phyloP scores from a whole-genome alignment of 2,797 vertebrate genomes.

The Anniella stebbinsi region DNA sequence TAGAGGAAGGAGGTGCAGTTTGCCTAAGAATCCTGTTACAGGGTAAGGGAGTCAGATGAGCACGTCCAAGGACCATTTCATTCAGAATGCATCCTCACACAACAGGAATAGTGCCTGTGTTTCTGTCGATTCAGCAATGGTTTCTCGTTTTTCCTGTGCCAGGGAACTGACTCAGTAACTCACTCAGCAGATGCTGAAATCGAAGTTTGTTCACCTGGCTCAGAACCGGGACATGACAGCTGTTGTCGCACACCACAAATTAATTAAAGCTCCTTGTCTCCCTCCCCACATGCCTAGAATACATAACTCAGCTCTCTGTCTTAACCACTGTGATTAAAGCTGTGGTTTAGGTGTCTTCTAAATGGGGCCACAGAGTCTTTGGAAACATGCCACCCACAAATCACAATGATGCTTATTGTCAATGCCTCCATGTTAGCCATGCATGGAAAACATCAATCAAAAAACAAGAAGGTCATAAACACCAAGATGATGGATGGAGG shows the following conservation, averaged over 20 bases:
- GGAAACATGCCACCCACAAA: background rate
- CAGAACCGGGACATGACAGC: constrained; percentile 14
- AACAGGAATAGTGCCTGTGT: background rate
- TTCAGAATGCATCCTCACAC: background rate
- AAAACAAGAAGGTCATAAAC: background rate
- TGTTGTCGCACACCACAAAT: constrained; percentile 22
- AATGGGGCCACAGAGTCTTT: no score
- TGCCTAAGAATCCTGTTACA: background rate
- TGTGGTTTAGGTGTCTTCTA: no score
- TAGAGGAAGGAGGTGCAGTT: background rate
- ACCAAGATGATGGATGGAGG: background rate
- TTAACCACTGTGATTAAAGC: no score
- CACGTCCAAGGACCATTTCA: constrained; percentile 25
- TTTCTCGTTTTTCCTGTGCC: background rate
- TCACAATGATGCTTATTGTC: background rate
- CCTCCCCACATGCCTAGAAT: background rate
- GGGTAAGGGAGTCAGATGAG: background rate
- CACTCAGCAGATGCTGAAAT: background rate
- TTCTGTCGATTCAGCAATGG: background rate
- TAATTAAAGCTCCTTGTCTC: constrained; percentile 13
- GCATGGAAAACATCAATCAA: background rate
- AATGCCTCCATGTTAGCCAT: background rate
- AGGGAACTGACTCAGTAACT: background rate
- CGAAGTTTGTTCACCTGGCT: background rate
- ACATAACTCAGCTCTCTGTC: no score